A percentile compares a stretch with the other conserved stretches of the same genome.
These are phyloP conservation scores for Scolopax mira DNA, from an alignment of 2,113 vertebrate genomes.

Conservation along the genomic window DNA sequence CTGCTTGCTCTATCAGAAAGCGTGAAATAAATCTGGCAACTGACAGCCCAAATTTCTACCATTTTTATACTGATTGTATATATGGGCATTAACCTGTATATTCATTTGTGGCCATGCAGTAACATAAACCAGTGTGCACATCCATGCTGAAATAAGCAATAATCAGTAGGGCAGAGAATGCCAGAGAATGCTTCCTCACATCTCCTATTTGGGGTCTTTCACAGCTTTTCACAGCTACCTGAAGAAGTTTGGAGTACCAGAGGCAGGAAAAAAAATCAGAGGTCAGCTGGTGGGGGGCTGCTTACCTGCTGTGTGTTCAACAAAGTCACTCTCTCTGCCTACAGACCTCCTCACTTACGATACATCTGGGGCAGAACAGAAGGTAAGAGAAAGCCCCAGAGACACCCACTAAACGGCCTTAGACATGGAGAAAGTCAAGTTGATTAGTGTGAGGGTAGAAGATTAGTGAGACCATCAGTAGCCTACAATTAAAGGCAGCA, in stretches of 20 bases:
- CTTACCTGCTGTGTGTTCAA: not conserved
- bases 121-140: not conserved
- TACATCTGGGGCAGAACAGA: not conserved
- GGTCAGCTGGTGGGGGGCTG: not conserved
- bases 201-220: not conserved
- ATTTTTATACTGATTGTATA: not conserved
- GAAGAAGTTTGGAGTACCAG: not conserved
- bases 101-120: not conserved
- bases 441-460: not conserved
- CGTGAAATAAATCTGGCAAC: not conserved
- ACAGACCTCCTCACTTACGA: not conserved
- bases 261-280: not conserved
- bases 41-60: not conserved
- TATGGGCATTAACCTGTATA: not conserved
- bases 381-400: not conserved
- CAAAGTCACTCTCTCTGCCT: not conserved
- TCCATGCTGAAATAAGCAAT: not conserved
- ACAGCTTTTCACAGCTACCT: not conserved
- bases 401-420: not conserved
- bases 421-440: not conserved
- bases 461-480: not conserved
- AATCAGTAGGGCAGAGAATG: not conserved
- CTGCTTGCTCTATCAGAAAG: not conserved
- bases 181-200: rapidly evolving
- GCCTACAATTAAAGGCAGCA: not conserved